Evolutionary conservation across 2,888 invertebrate genomes (phyloP).

Genomic region (Drosophila mettleri): DNA sequence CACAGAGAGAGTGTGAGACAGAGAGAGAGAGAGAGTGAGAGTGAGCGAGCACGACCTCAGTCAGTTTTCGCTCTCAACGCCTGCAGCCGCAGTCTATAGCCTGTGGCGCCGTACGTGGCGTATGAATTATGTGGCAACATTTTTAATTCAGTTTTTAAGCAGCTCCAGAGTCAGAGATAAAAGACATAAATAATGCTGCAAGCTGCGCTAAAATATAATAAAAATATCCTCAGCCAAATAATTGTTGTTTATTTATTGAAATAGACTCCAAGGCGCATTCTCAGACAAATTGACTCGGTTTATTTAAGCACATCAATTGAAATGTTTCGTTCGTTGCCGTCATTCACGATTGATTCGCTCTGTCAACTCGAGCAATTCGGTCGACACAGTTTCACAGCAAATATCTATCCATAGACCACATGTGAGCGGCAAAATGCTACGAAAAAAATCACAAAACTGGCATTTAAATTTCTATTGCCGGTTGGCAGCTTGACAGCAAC

Average conservation of each 20-base stretch:
- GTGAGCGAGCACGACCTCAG: neutral
- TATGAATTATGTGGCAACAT: slow-evolving; percentile 41
- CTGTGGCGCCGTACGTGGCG: slow-evolving; percentile 15
- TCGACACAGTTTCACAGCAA: slow-evolving; percentile 25
- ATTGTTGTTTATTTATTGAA: slow-evolving; percentile 1
- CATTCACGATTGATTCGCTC: slow-evolving; percentile 45
- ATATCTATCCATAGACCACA: slow-evolving; percentile 31
- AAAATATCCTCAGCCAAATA: neutral
- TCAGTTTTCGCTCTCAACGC: slow-evolving; percentile 33
- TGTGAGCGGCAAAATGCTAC: slow-evolving; percentile 13
- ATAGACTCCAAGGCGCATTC: neutral
- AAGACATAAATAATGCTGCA: neutral
- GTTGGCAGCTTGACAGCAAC: slow-evolving; percentile 61
- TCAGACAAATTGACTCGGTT: neutral
- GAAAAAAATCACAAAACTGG: slow-evolving; percentile 43
- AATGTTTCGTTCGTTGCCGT: slow-evolving; percentile 1
- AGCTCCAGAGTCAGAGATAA: neutral
- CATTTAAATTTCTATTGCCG: slow-evolving; percentile 75
- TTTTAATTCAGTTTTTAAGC: slow-evolving; percentile 26
- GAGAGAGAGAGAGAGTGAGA: slow-evolving; percentile 1
- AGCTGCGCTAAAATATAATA: neutral
- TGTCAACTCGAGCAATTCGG: slow-evolving; percentile 36
- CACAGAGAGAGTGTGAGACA: neutral
- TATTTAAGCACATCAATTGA: slow-evolving; percentile 17
- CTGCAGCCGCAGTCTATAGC: slow-evolving; percentile 46